These are phyloP conservation scores for Lithophane leautieri DNA, from an alignment of 2,888 invertebrate genomes.

Conservation along the genomic window DNA sequence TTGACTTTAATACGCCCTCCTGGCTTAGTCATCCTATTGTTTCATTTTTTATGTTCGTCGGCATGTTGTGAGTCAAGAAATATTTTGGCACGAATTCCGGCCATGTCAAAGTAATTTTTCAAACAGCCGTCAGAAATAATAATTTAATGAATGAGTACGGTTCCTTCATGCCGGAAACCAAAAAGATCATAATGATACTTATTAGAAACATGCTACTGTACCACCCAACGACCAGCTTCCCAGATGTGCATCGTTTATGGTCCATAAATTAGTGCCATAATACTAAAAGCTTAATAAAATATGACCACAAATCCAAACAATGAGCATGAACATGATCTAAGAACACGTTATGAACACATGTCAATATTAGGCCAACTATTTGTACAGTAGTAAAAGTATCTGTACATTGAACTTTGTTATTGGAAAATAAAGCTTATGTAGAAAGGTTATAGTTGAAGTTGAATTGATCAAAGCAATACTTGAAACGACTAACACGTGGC, in stretches of 20 bases:
- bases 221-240: constrained; percentile 55
- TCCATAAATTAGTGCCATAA: constrained; percentile 68
- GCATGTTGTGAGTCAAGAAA: constrained; percentile 43
- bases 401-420: constrained; percentile 16
- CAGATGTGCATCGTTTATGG: constrained; percentile 67
- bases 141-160: constrained; percentile 29
- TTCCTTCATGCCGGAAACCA: constrained; percentile 52
- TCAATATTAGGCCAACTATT: constrained; percentile 68
- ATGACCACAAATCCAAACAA: constrained; percentile 70
- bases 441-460: constrained; percentile 18
- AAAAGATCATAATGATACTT: constrained; percentile 52
- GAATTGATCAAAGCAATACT: constrained; percentile 4
- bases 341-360: constrained; percentile 66
- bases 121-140: constrained; percentile 21
- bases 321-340: constrained; percentile 63
- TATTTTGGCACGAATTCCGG: constrained; percentile 48
- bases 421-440: constrained; percentile 36
- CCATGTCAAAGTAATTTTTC: constrained; percentile 22
- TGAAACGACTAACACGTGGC: constrained; percentile 55
- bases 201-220: constrained; percentile 60
- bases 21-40: constrained; percentile 56
- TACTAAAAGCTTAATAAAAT: constrained; percentile 69
- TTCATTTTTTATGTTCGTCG: constrained; percentile 42
- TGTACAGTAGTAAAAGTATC: constrained; percentile 62
- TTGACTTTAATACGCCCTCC: constrained; percentile 44